Evolutionary conservation across 2,888 invertebrate species (phyloP), one percentile per base, ranked within the genome.

Genomic region (Drosophila putrida): DNA sequence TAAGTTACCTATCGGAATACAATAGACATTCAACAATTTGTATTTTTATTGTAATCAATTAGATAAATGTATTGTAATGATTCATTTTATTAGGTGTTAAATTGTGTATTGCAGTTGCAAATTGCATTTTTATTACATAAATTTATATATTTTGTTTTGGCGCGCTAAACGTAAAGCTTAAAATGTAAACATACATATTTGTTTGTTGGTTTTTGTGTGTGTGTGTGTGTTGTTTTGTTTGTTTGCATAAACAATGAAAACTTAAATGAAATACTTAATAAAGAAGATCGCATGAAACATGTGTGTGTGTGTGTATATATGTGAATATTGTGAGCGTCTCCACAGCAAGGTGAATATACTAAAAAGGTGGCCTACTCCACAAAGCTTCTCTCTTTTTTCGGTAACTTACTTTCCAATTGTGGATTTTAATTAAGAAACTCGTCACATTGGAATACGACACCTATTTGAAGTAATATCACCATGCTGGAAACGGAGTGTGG

Each of bases 251-350:
- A 82, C 82, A 82, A 84, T 79, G 68, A 77, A 82, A 82, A 75
- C 82, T 75, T 88, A 88, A 75, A 86, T 73, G 89, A 88, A 86
- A 88, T 83, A 85, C 82, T 83, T 88, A 88, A 83, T 71, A 64
- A 86, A 75, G 63, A 88, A 83, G 83, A 83, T 83, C 83, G 89
- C 72, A 78, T 83, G 86, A 83, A 88, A 88, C 78, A 88, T 67
- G 57, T 65, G 53, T 67, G 47, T 76, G 46, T 60, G 50, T 63
- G 53, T 64, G 50, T 63, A 51, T 64, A 44, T 55, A 55, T 63
- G 50, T 69, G 51, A 68, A 53, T 75, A 50, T 71, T 81, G 75
- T 70, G 41, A 65, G 73, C 60, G 61, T 66, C 28, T 25, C 53
- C 71, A 50, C 53, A 71, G 53, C 60, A 36, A 15, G 53, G 13